Evolutionary conservation across 2,797 vertebrate genomes (phyloP).

Genomic region (Falco novaeseelandiae): DNA sequence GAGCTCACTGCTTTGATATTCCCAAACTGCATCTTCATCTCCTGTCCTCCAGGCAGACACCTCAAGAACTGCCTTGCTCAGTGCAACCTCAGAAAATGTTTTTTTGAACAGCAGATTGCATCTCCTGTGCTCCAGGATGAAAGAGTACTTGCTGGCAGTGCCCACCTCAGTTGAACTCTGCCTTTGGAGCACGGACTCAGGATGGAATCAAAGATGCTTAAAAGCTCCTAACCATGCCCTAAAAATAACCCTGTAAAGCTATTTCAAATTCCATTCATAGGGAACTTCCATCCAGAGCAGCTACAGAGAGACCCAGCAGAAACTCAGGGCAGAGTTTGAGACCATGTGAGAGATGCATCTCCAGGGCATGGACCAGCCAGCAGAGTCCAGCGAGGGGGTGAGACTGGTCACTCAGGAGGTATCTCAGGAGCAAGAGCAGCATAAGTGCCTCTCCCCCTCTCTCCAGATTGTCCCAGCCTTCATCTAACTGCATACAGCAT

Average conservation of each 20-base stretch:
- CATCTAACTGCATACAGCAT: not conserved
- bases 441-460: accelerated
- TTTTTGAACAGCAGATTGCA: not conserved
- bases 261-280: not conserved
- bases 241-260: not conserved
- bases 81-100: not conserved
- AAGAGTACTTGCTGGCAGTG: not conserved
- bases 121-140: not conserved
- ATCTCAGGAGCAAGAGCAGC: not conserved
- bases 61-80: not conserved
- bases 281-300: not conserved
- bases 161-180: not conserved
- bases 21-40: not conserved
- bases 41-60: not conserved
- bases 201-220: not conserved
- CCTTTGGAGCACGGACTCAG: not conserved
- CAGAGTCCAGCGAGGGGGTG: not conserved
- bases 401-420: not conserved
- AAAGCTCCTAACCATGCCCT: not conserved
- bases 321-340: not conserved
- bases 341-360: not conserved
- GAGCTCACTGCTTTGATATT: not conserved
- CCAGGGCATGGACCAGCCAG: accelerated
- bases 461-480: not conserved
- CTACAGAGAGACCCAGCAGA: not conserved